These are phyloP conservation scores for Sesamia inferens DNA, from an alignment of 2,888 invertebrate genomes.

Conservation along the genomic window DNA sequence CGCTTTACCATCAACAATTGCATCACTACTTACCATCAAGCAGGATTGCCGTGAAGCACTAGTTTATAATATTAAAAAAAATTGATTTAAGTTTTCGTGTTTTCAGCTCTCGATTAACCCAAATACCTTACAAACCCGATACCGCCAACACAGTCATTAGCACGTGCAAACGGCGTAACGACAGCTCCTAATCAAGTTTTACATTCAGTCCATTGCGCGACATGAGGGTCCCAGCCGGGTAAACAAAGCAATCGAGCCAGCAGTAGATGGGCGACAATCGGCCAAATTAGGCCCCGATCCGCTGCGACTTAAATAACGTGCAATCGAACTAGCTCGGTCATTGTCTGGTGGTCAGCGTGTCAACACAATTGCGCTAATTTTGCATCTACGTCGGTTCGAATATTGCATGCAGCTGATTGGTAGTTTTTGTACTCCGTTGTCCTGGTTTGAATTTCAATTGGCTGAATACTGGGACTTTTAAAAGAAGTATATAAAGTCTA, in stretches of 20 bases:
- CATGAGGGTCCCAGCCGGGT: conserved; percentile 30
- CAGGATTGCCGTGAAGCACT: no score
- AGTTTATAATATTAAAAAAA: no score
- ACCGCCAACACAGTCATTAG: conserved; percentile 40
- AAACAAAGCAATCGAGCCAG: conserved; percentile 54
- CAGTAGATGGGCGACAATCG: conserved; percentile 46
- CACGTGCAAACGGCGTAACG: conserved; percentile 36
- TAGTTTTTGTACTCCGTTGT: conserved; percentile 26
- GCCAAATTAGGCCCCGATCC: conserved; percentile 53
- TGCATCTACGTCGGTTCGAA: conserved; percentile 31
- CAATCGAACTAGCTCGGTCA: conserved; percentile 41
- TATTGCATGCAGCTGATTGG: conserved; percentile 40
- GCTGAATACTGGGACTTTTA: not conserved
- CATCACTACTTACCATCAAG: no score
- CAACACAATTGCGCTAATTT: conserved; percentile 52
- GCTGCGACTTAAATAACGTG: conserved; percentile 56
- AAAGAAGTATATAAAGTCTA: not conserved
- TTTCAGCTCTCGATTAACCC: conserved; percentile 9
- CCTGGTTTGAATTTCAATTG: conserved; percentile 32
- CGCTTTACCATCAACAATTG: no score
- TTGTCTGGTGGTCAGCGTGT: conserved; percentile 44
- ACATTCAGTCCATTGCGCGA: conserved; percentile 43
- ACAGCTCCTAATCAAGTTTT: conserved; percentile 54
- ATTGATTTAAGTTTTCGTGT: not conserved
- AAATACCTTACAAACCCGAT: conserved; percentile 11